phyloP scores from a whole-genome alignment of 2,888 invertebrate genomes.

The Pandemis corylana region DNA sequence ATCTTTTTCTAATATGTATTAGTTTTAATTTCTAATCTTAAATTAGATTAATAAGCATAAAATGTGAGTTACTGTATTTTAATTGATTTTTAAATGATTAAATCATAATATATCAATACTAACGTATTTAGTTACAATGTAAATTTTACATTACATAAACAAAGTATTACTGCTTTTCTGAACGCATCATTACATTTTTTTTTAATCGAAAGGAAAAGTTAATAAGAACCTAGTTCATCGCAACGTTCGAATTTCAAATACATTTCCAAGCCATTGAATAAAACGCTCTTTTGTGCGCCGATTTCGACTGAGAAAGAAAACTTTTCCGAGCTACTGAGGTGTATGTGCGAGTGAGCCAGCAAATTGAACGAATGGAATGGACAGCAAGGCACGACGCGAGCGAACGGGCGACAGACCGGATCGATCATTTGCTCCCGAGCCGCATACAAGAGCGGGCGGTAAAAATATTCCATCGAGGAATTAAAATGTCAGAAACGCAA shows the following conservation, averaged over 20 bases:
- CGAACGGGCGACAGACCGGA: neutral
- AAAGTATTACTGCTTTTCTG: no score
- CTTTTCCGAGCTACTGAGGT: neutral
- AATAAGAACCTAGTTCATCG: no score
- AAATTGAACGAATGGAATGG: constrained; percentile 12
- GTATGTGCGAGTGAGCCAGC: constrained; percentile 10
- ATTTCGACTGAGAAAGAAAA: neutral
- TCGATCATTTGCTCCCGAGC: constrained; percentile 13
- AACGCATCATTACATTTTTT: no score
- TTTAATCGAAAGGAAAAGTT: no score
- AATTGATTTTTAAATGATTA: no score
- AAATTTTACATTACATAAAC: no score
- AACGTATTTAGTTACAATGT: no score
- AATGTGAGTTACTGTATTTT: no score
- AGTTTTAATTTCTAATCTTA: no score
- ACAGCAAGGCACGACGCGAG: constrained; percentile 1
- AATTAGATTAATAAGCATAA: no score
- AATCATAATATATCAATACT: no score
- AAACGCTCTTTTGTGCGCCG: neutral
- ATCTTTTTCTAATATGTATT: no score
- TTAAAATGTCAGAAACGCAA: constrained; percentile 7
- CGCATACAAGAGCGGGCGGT: neutral
- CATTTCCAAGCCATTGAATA: neutral
- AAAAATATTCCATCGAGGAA: neutral
- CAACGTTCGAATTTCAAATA: neutral